phyloP scores from a whole-genome alignment of 2,888 invertebrate species.

The Melinaea menophilus region DNA sequence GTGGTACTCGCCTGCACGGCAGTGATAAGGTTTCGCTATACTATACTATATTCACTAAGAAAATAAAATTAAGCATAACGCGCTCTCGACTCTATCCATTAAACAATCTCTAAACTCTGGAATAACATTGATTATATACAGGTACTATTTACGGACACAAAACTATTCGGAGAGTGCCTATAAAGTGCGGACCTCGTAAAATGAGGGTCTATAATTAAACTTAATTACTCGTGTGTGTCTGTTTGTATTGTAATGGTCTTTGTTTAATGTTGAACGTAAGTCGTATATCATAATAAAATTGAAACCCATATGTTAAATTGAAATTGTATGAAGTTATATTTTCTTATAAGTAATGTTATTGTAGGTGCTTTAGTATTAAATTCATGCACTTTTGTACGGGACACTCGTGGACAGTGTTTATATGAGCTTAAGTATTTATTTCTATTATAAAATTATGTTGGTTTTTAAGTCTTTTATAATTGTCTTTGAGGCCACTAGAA shows the following conservation, averaged over 20 bases:
- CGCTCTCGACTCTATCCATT: constrained; percentile 56
- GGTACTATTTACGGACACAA: constrained; percentile 30
- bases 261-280: constrained; percentile 8
- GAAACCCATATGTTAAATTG: neutral
- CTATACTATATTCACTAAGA: constrained; percentile 51
- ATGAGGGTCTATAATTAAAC: constrained; percentile 39
- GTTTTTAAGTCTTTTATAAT: too few species aligned
- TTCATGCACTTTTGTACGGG: too few species aligned
- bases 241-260: constrained; percentile 19
- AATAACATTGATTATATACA: too few species aligned
- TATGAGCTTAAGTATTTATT: too few species aligned
- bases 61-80: constrained; percentile 71
- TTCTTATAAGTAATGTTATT: too few species aligned
- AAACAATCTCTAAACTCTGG: constrained; percentile 25
- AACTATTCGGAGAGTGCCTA: constrained; percentile 48
- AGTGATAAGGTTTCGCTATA: constrained; percentile 64
- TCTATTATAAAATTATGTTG: too few species aligned
- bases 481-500: too few species aligned
- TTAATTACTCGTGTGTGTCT: constrained; percentile 33
- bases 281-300: constrained; percentile 4
- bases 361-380: too few species aligned
- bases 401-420: too few species aligned
- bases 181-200: constrained; percentile 44
- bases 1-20: constrained; percentile 54
- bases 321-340: too few species aligned